Percentiles rank a stretch among this genome's conserved stretches.
Conservation (phyloP, 2,113 vertebrate genomes). For the Fulica atra region DNA sequence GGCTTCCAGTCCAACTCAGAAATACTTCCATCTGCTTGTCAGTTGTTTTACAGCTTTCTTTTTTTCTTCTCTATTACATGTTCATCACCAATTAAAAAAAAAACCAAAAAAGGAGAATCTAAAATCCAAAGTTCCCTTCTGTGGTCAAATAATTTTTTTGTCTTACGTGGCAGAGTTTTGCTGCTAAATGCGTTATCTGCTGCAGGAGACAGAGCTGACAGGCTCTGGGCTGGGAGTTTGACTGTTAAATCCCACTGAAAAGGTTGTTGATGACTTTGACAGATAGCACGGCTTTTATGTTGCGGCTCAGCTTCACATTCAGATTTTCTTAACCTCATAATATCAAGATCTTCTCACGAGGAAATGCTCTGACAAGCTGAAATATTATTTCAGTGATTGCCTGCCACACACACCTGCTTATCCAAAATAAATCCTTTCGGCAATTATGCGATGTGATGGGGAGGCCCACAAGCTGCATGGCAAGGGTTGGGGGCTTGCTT, state of each 20-base stretch:
- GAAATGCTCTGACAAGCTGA: conserved; percentile 12
- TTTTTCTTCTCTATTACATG: neutral
- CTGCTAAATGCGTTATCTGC: conserved; percentile 27
- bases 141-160: conserved; percentile 5
- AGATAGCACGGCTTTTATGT: conserved; percentile 51
- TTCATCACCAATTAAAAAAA: neutral
- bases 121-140: conserved; percentile 16
- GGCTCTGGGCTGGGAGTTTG: conserved; percentile 10
- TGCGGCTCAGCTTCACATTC: conserved; percentile 11
- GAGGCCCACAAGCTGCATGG: neutral
- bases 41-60: neutral
- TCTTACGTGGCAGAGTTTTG: neutral
- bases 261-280: conserved; percentile 60
- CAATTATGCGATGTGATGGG: rapidly evolving
- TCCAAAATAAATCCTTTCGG: neutral
- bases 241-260: conserved; percentile 20
- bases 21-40: neutral
- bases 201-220: conserved; percentile 7
- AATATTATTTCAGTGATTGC: neutral
- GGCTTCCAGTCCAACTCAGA: neutral
- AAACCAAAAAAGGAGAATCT: neutral
- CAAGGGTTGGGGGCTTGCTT: neutral
- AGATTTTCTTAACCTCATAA: conserved; percentile 44
- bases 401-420: neutral
- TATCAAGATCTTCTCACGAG: neutral